Evolutionary conservation across 1,140 invertebrate species (phyloP).

Genomic region (Phocides pigmalion): DNA sequence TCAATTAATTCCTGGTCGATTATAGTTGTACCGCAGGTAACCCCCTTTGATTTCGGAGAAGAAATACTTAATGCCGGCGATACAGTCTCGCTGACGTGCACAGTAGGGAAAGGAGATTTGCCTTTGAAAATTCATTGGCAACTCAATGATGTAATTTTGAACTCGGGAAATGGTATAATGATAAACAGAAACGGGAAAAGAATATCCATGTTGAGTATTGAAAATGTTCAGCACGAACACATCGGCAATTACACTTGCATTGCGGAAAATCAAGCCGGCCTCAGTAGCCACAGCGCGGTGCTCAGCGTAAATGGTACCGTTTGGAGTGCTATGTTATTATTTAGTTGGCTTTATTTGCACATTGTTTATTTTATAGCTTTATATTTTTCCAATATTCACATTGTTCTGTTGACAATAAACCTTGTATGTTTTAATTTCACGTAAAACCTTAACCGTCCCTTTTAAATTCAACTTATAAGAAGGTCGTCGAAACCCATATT

Average conservation of each 20-base stretch:
- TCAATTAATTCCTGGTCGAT: conserved; percentile 26
- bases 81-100: conserved; percentile 89
- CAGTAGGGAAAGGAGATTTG: conserved; percentile 88
- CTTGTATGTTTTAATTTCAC: neutral
- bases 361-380: conserved; percentile 15
- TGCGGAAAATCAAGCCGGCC: conserved; percentile 90
- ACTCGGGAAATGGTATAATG: conserved; percentile 69
- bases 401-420: neutral
- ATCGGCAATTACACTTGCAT: conserved; percentile 92
- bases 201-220: conserved; percentile 82
- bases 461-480: neutral
- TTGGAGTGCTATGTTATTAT: conserved; percentile 23
- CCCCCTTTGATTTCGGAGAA: conserved; percentile 88
- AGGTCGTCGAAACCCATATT: neutral
- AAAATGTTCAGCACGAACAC: conserved; percentile 89
- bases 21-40: conserved; percentile 87
- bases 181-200: conserved; percentile 82
- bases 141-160: conserved; percentile 83
- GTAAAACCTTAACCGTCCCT: neutral
- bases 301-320: conserved; percentile 85
- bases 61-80: conserved; percentile 89
- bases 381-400: conserved; percentile 9
- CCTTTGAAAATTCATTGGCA: conserved; percentile 88
- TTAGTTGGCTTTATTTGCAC: conserved; percentile 28
- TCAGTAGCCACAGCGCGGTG: conserved; percentile 80